These are phyloP conservation scores for Heteromormyrus szaboi DNA, from an alignment of 2,797 vertebrate genomes.

Conservation along the genomic window DNA sequence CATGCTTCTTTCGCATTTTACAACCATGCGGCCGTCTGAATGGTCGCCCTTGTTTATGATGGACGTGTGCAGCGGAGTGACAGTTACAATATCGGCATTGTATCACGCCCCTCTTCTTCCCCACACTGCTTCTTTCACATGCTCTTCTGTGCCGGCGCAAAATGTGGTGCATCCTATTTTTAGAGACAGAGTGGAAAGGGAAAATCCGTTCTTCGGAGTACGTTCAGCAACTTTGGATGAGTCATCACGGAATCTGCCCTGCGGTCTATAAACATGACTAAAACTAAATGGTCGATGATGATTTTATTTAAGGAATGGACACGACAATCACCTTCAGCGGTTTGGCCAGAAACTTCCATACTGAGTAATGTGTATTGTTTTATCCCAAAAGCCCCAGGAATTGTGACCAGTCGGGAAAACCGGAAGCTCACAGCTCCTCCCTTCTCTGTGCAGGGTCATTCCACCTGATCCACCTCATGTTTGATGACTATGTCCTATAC, in stretches of 20 bases:
- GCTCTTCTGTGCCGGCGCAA: conserved; percentile 28
- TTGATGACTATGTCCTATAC: conserved; percentile 97
- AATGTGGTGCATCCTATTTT: conserved; percentile 1
- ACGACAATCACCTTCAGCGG: not conserved
- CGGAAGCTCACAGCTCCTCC: not conserved
- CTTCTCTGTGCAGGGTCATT: conserved; percentile 83
- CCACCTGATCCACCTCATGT: conserved; percentile 97
- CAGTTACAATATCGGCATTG: conserved; percentile 61
- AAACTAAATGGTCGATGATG: not conserved
- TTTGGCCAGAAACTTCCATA: not conserved
- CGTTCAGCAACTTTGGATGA: not conserved
- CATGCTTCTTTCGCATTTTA: conserved; percentile 64
- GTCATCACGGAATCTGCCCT: not conserved
- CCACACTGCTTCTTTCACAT: conserved; percentile 29
- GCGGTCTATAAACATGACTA: not conserved
- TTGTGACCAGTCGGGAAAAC: not conserved
- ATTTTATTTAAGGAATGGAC: not conserved
- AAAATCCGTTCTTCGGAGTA: not conserved
- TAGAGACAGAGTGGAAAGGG: not conserved
- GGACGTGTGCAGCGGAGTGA: conserved; percentile 43
- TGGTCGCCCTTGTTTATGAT: conserved; percentile 58
- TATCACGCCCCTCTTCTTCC: conserved; percentile 43
- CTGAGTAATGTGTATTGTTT: not conserved
- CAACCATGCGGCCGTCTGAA: conserved; percentile 53
- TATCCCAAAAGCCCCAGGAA: conserved; percentile 2